Evolutionary conservation across 2,888 invertebrate genomes (phyloP).

Genomic region (Pogonocherus hispidulus): DNA sequence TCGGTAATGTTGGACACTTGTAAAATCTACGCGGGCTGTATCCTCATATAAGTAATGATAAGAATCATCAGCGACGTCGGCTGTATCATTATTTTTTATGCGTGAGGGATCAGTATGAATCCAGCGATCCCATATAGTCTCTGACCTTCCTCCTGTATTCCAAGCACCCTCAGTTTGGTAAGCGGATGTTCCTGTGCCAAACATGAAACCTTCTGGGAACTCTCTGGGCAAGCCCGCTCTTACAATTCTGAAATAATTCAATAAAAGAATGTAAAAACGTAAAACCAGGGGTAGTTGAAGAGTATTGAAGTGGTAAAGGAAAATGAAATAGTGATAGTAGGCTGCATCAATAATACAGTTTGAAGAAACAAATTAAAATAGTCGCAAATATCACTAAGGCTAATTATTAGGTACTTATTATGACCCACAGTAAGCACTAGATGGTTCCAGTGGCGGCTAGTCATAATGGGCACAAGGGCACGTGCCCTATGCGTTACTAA

Average conservation of each 20-base stretch:
- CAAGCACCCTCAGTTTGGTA: constrained; percentile 58
- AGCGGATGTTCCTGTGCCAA: constrained; percentile 4
- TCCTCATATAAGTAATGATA: constrained; percentile 69
- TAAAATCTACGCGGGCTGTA: constrained; percentile 59
- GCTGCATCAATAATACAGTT: no score
- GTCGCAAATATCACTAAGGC: no score
- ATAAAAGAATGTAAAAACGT: background rate
- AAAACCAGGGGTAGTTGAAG: no score
- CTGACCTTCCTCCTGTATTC: constrained; percentile 59
- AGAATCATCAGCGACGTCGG: constrained; percentile 79
- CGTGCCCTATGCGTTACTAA: no score
- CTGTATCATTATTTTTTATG: constrained; percentile 73
- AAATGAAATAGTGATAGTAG: no score
- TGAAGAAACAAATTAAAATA: no score
- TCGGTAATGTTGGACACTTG: constrained; percentile 73
- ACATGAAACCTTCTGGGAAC: constrained; percentile 7
- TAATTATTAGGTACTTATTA: no score
- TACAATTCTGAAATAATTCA: background rate
- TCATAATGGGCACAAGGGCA: no score
- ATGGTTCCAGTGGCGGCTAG: no score
- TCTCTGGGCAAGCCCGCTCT: background rate
- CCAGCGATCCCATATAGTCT: constrained; percentile 50
- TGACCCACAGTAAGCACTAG: no score
- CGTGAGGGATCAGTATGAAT: constrained; percentile 69
- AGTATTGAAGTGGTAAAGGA: no score